These are phyloP conservation scores for Mimachlamys varia DNA, from an alignment of 2,888 invertebrate species.

Conservation along the genomic window DNA sequence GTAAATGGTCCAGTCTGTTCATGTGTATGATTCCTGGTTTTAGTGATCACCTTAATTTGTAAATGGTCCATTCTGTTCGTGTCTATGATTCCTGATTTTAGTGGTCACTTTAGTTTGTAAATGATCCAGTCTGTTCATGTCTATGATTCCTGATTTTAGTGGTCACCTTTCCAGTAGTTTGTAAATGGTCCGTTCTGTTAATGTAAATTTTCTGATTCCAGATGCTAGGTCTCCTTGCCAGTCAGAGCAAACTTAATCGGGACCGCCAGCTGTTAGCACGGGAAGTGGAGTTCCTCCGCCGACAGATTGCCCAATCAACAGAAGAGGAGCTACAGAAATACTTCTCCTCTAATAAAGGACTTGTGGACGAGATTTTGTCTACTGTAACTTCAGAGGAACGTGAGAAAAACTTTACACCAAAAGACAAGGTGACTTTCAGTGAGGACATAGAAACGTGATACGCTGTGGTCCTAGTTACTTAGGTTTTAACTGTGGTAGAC, in stretches of 20 bases:
- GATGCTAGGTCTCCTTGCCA: conserved; percentile 75
- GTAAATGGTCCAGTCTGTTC: too few relatives aligned
- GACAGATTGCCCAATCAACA: conserved; percentile 67
- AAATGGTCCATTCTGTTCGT: too few relatives aligned
- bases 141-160: too few relatives aligned
- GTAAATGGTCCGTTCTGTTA: too few relatives aligned
- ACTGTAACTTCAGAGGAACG: conserved; percentile 66
- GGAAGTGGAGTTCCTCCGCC: conserved; percentile 78
- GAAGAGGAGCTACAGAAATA: conserved; percentile 67
- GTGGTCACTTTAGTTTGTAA: too few relatives aligned
- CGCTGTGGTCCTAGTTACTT: background rate
- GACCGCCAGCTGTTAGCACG: conserved; percentile 76
- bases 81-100: too few relatives aligned
- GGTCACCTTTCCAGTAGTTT: too few relatives aligned
- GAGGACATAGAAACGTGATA: conserved; percentile 37
- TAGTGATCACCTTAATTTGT: too few relatives aligned
- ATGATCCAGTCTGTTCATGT: too few relatives aligned
- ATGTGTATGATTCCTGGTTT: too few relatives aligned
- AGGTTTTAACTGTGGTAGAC: background rate
- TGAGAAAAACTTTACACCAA: conserved; percentile 46
- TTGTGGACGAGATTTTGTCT: conserved; percentile 74
- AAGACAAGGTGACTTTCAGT: conserved; percentile 41
- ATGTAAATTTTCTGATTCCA: conserved; percentile 52
- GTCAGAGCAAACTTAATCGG: conserved; percentile 70
- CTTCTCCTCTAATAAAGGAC: conserved; percentile 67